phyloP scores from a whole-genome alignment of 2,888 invertebrate genomes.

The Patella pellucida region DNA sequence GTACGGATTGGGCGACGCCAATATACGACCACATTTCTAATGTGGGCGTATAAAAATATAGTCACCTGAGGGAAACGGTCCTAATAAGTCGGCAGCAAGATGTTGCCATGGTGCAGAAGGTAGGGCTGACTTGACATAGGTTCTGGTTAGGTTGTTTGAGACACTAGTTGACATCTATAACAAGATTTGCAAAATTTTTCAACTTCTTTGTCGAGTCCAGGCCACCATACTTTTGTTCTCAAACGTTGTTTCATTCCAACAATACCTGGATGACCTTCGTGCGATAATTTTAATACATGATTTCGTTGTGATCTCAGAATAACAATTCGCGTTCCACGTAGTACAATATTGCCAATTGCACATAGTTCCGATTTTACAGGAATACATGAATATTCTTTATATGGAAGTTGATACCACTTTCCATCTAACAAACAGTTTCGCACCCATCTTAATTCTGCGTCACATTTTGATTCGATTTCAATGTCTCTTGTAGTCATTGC shows the following conservation, averaged over 20 bases:
- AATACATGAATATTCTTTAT: background rate
- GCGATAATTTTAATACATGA: background rate
- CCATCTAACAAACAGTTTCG: background rate
- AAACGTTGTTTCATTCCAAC: background rate
- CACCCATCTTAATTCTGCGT: background rate
- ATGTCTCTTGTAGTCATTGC: slow-evolving; percentile 12
- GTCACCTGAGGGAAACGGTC: background rate
- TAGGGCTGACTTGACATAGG: background rate
- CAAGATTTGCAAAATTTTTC: background rate
- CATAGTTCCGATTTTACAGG: background rate
- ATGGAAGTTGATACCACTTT: background rate
- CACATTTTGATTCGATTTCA: slow-evolving; percentile 8
- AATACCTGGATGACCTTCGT: background rate
- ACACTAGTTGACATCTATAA: background rate
- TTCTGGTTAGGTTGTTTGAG: background rate
- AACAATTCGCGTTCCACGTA: background rate
- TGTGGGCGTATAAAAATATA: no score
- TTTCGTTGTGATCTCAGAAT: background rate
- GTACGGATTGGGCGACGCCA: no score
- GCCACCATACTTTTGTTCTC: background rate
- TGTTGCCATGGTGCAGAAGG: background rate
- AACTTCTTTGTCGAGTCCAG: background rate
- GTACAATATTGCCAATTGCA: background rate
- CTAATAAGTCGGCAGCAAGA: background rate
- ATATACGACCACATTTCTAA: no score